phyloP scores from a whole-genome alignment of 2,797 vertebrate genomes.

The Varecia variegata region DNA sequence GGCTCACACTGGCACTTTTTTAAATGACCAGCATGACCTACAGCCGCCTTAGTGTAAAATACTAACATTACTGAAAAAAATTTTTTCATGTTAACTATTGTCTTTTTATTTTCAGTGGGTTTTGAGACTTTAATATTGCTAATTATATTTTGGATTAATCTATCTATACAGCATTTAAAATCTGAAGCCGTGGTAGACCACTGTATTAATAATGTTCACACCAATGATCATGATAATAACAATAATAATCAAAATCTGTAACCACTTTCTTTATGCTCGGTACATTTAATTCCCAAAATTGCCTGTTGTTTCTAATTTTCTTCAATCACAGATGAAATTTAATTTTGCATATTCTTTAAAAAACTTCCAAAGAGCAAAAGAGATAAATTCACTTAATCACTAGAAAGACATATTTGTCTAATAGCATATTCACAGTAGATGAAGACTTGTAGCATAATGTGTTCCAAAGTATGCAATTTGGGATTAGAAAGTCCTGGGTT shows the following conservation, averaged over 20 bases:
- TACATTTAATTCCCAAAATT: conserved; percentile 38
- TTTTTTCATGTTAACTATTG: background rate
- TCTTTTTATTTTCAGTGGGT: background rate
- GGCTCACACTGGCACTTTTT: background rate
- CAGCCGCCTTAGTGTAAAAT: background rate
- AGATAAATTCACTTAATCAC: conserved; percentile 25
- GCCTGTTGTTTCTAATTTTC: conserved; percentile 17
- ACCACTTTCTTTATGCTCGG: background rate
- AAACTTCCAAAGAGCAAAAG: background rate
- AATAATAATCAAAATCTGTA: background rate
- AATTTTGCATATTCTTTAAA: background rate
- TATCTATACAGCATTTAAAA: background rate
- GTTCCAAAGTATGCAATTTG: background rate
- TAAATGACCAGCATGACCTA: background rate
- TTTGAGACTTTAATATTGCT: conserved; percentile 25
- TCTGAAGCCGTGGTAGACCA: background rate
- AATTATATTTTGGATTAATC: background rate
- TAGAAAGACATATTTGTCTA: conserved; percentile 50
- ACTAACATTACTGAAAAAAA: background rate
- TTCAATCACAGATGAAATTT: background rate
- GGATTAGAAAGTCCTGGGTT: background rate
- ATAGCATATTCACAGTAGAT: background rate
- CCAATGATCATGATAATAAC: background rate
- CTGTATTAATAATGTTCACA: background rate
- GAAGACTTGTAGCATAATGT: background rate